Evolutionary conservation across 2,888 invertebrate genomes (phyloP).

Genomic region (Leuctra nigra): DNA sequence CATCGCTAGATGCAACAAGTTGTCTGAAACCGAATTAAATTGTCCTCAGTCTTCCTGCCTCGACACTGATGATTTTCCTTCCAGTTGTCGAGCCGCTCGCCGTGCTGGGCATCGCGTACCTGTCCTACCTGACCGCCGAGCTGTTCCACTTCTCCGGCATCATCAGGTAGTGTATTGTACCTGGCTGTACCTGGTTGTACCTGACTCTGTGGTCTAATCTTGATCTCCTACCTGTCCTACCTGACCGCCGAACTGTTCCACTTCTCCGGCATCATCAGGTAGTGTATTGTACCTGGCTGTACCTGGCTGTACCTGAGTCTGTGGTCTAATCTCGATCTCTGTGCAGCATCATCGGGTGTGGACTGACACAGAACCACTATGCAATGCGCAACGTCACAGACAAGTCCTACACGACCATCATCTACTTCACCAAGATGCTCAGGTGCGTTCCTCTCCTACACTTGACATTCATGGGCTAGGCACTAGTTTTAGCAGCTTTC

Average conservation of each 20-base stretch:
- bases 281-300: neutral
- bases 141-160: conserved; percentile 56
- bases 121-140: conserved; percentile 53
- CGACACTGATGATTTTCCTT: conserved; percentile 25
- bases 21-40: no score
- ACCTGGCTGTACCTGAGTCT: neutral
- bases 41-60: no score
- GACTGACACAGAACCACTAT: conserved; percentile 54
- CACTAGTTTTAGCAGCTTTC: no score
- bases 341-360: conserved; percentile 52
- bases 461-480: no score
- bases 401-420: conserved; percentile 52
- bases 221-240: no score
- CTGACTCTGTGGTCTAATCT: neutral
- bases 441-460: conserved; percentile 23
- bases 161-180: conserved; percentile 27
- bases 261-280: conserved; percentile 47
- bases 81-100: conserved; percentile 52
- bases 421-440: conserved; percentile 46
- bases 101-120: conserved; percentile 52
- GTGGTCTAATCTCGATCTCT: no score
- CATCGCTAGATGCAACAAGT: no score
- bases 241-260: conserved; percentile 54
- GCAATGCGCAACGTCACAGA: conserved; percentile 52
- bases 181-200: neutral